Evolutionary conservation across 2,113 vertebrate species (phyloP), one percentile per base, ranked within the genome.

Genomic region (Xiphophorus hellerii): DNA sequence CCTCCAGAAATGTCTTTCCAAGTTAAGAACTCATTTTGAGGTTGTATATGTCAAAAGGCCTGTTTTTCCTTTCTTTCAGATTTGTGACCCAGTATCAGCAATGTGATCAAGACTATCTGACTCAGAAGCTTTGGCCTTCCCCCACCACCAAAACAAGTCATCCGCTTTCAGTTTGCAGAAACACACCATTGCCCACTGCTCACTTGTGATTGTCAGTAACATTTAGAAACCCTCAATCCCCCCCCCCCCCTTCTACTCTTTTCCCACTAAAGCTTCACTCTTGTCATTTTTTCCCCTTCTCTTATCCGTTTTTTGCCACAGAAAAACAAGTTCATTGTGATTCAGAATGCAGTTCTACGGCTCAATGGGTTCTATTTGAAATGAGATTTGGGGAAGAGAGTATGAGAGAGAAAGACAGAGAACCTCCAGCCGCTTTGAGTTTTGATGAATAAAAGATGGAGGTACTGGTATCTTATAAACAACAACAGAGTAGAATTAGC

Each of bases 371-470:
- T 85, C 80, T 88, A 84, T 91, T 90, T 92, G 88, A 94, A 91
- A 94, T 94, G 83, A 93, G 88, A 89, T 90, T 91, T 90, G 88
- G 90, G 88, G 67, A 88, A 76, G 86, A 81, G 85, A 88, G 85
- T 78, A 76, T 69, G 85, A 87, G 88, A 71, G 80, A 81, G 82
- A 80, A 79, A 84, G 85, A 83, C 85, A 88, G 77, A 85, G 86
- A 88, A 89, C 78, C 84, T 84, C 79, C 65, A 87, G 80, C 81
- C 62, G 82, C 87, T 79, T 80, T 27, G 83, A 62, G 42, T 84
- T 86, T 73, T 83, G 82, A 93, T 95, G 93, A 94, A 95, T 94
- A 94, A 94, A 93, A 94, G 88, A 93, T 95, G 86, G 78, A 72
- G 64, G 76, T 58, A 73, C 71, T n/a, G 73, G 77, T 62, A 17